A percentile compares a stretch with the other conserved stretches of the same genome.
Evolutionary conservation across 2,113 vertebrate species (phyloP).

Genomic region (Lampris incognitus): DNA sequence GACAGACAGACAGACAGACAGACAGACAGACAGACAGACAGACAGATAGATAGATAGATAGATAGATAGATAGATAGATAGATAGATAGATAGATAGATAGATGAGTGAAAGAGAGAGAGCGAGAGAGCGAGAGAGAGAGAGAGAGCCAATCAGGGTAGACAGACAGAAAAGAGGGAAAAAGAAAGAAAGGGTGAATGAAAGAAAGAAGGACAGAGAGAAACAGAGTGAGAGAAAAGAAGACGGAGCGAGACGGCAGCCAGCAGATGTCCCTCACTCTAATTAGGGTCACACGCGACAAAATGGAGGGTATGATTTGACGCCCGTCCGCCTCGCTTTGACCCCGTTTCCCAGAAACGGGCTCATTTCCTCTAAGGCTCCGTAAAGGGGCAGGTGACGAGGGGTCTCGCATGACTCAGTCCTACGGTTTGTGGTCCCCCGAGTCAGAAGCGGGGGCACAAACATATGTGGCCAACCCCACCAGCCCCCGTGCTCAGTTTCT

Average conservation of each 20-base stretch:
- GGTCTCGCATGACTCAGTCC: constrained; percentile 23
- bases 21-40: neutral
- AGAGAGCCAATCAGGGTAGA: neutral
- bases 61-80: neutral
- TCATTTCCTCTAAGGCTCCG: constrained; percentile 31
- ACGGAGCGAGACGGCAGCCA: neutral
- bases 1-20: neutral
- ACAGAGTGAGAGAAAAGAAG: neutral
- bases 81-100: too few species aligned
- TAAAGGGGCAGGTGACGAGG: constrained; percentile 46
- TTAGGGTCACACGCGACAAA: constrained; percentile 7
- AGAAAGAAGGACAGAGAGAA: neutral
- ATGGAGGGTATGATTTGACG: constrained; percentile 29
- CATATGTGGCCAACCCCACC: constrained; percentile 31
- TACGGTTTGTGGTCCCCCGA: neutral
- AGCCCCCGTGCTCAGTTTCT: constrained; percentile 11
- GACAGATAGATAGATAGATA: neutral
- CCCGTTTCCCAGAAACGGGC: constrained; percentile 35
- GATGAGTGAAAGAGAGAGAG: neutral
- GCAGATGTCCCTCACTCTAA: neutral
- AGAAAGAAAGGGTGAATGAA: neutral
- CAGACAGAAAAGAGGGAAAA: neutral
- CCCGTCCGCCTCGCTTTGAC: constrained; percentile 57
- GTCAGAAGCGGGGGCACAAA: constrained; percentile 26
- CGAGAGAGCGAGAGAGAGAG: neutral